Evolutionary conservation across 2,113 vertebrate genomes (phyloP).

Genomic region (Thunnus thynnus): DNA sequence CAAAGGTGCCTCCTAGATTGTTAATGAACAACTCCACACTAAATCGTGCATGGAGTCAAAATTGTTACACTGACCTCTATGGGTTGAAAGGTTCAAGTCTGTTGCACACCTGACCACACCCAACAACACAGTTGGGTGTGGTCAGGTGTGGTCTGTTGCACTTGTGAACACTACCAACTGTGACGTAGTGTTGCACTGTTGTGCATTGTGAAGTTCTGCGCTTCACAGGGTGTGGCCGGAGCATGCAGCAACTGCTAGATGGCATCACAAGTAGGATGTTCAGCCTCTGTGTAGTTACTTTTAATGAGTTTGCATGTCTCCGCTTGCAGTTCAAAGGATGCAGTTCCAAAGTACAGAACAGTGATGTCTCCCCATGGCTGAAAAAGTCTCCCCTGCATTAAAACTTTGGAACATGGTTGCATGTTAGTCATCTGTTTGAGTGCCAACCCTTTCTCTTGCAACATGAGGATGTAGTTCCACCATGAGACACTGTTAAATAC

Average conservation of each 20-base stretch:
- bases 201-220: conserved; percentile 71
- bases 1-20: conserved; percentile 77
- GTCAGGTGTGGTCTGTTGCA: conserved; percentile 72
- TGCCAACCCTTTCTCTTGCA: conserved; percentile 38
- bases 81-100: conserved; percentile 84
- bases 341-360: conserved; percentile 64
- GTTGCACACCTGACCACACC: conserved; percentile 73
- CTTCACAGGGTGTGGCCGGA: conserved; percentile 71
- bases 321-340: conserved; percentile 59
- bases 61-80: conserved; percentile 81
- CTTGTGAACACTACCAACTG: conserved; percentile 77
- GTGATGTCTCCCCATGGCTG: conserved; percentile 63
- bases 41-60: conserved; percentile 69
- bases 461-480: conserved; percentile 32
- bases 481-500: conserved; percentile 43
- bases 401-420: conserved; percentile 75
- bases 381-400: conserved; percentile 66
- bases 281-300: conserved; percentile 58
- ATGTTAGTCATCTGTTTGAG: conserved; percentile 73
- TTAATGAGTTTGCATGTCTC: conserved; percentile 69
- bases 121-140: conserved; percentile 69
- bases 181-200: conserved; percentile 65
- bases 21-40: conserved; percentile 66
- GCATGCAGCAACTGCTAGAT: conserved; percentile 72
- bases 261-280: conserved; percentile 65